Percentiles rank a stretch among this genome's conserved stretches.
These are phyloP conservation scores for Achatina immaculata DNA, from an alignment of 1,140 invertebrate species.

Conservation along the genomic window DNA sequence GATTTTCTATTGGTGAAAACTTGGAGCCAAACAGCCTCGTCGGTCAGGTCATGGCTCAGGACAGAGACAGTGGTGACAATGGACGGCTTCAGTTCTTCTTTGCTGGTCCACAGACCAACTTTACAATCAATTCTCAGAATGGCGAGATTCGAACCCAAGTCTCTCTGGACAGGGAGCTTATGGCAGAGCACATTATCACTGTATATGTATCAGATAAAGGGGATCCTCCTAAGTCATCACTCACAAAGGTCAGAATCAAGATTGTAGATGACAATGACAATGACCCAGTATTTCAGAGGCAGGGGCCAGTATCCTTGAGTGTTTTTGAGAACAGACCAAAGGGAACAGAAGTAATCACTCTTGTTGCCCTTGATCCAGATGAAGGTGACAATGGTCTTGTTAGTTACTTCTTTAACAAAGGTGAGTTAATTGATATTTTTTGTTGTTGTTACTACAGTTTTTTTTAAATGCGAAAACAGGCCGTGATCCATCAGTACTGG, in stretches of 20 bases:
- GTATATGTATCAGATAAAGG: constrained; percentile 90
- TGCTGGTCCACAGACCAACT: constrained; percentile 43
- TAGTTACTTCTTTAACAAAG: constrained; percentile 52
- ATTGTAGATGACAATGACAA: constrained; percentile 94
- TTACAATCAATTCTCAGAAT: constrained; percentile 69
- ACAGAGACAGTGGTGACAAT: constrained; percentile 58
- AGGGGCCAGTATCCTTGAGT: constrained; percentile 36
- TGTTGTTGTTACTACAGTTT: too few relatives aligned
- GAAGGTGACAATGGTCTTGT: constrained; percentile 63
- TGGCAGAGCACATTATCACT: constrained; percentile 83
- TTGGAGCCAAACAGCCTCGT: constrained; percentile 47
- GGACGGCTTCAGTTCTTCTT: constrained; percentile 56
- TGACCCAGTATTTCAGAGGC: constrained; percentile 80
- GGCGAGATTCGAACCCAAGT: constrained; percentile 87
- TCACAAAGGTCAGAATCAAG: constrained; percentile 78
- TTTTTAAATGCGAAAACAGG: too few relatives aligned
- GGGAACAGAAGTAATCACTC: constrained; percentile 90
- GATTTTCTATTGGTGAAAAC: constrained; percentile 61
- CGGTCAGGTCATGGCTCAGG: constrained; percentile 56
- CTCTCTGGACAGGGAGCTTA: constrained; percentile 86
- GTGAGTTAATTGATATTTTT: constrained; percentile 39
- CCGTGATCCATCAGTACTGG: too few relatives aligned
- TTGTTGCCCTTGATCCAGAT: constrained; percentile 96
- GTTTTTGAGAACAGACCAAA: constrained; percentile 86
- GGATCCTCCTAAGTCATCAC: constrained; percentile 80